These are phyloP conservation scores for Chrysolina haemoptera DNA, from an alignment of 2,888 invertebrate species.

Conservation along the genomic window DNA sequence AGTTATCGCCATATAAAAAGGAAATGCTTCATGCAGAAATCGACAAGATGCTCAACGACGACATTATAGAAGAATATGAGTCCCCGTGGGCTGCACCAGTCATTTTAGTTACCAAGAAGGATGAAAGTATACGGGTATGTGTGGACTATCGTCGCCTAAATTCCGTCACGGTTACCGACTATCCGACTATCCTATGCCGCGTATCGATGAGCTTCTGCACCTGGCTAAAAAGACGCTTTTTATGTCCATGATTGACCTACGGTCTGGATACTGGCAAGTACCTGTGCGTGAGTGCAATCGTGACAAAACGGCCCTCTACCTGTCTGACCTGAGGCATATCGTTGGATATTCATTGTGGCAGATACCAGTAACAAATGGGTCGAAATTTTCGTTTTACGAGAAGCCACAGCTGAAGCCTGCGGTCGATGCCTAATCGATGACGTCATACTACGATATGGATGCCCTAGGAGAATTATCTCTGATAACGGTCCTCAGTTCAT, in stretches of 20 bases:
- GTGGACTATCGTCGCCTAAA: background rate
- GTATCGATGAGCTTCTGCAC: background rate
- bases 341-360: slow-evolving; percentile 49
- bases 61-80: slow-evolving; percentile 5
- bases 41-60: background rate
- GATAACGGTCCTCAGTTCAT: slow-evolving; percentile 63
- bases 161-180: background rate
- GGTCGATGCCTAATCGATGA: slow-evolving; percentile 53
- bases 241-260: background rate
- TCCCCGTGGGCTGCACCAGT: slow-evolving; percentile 7
- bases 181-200: background rate
- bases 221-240: background rate
- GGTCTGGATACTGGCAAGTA: background rate
- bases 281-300: background rate
- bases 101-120: background rate
- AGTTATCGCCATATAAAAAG: background rate
- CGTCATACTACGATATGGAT: slow-evolving; percentile 60
- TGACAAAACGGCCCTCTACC: background rate
- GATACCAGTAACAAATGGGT: slow-evolving; percentile 56
- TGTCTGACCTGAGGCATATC: too few relatives aligned
- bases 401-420: slow-evolving; percentile 55
- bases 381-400: slow-evolving; percentile 45
- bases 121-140: background rate
- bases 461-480: slow-evolving; percentile 58
- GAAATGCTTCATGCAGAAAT: background rate